phyloP scores from a whole-genome alignment of 2,797 vertebrate genomes.

The Todus mexicanus region DNA sequence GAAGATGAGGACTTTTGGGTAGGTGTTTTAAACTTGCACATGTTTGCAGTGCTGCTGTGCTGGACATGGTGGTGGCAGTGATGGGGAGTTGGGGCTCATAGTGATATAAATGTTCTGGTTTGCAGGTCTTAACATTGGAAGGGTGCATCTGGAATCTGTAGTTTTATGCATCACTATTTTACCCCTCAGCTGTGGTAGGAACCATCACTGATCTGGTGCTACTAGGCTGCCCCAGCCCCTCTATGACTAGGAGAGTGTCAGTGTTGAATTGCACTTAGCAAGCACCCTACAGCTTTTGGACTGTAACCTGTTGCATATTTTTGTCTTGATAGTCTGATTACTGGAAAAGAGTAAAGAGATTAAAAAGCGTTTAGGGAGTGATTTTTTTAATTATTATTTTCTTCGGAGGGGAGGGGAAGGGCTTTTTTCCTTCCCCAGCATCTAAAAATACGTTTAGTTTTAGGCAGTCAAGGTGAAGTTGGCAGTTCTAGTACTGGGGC shows the following conservation, averaged over 20 bases:
- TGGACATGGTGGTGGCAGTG: not conserved
- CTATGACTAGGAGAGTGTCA: not conserved
- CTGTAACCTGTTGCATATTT: not conserved
- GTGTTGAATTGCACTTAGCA: not conserved
- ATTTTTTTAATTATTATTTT: not conserved
- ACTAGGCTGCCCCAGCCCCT: not conserved
- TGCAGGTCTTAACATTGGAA: not conserved
- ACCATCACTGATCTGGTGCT: not conserved
- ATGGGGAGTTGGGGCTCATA: not conserved
- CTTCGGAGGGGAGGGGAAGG: too few species aligned
- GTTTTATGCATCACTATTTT: fast-evolving
- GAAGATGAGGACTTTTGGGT: not conserved
- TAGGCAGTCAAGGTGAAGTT: not conserved
- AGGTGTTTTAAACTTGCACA: not conserved
- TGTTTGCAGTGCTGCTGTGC: fast-evolving
- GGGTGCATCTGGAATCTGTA: not conserved
- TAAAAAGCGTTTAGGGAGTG: not conserved
- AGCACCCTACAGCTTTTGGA: not conserved
- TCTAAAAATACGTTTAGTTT: not conserved
- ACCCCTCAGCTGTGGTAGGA: not conserved
- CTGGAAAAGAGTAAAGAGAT: not conserved
- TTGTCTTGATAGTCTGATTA: not conserved
- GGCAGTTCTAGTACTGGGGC: not conserved
- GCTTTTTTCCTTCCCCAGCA: fast-evolving
- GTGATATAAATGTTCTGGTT: not conserved